Evolutionary conservation across 2,888 invertebrate genomes (phyloP), one percentile per base, ranked within the genome.

Genomic region (Calephelis perditalis): DNA sequence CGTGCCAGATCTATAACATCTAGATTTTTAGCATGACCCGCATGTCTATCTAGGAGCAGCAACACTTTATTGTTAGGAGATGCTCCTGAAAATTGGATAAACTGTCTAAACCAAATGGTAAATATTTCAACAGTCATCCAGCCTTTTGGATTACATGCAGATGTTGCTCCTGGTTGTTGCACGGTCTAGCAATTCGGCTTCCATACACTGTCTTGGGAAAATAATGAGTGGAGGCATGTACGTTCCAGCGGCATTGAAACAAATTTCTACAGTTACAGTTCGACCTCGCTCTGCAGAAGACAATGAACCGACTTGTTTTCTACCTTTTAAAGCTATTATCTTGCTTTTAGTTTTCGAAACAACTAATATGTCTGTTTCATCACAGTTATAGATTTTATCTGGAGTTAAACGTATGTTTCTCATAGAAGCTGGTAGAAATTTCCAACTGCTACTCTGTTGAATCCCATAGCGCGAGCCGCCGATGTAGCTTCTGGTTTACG

Each of bases 381-480:
- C 15, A 1, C 15, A 15, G 15, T 15, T 15, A 15, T 15, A 15
- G 1, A 77, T 71, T 60, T 66, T 65, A 57, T 73, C 68, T 59
- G 71, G 68, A 7, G 68, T 65, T 57, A 70, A 63, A 43, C 68
- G 46, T 63, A 63, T 44, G 66, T 12, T 11, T 68, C 63, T 9
- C 63, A 64, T 6, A 69, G 60, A 40, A 65, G 56, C 36, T 62
- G 46, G 60, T 63, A 71, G 60, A 73, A 70, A 49, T 68, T 61
- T 52, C 54, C 56, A 5, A 69, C 65, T 15, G 65, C 68, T n/a
- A 65, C 63, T 70, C 69, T 73, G 59, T 77, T 75, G 58, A 79
- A 81, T 3, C 73, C 75, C 57, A 66, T 63, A 56, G 77, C 74
- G 47, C 78, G 59, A 5, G 75, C 75, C 54, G 73, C 70, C 49